Conservation (phyloP, 2,888 invertebrate species). For the Drosophila siamana region DNA sequence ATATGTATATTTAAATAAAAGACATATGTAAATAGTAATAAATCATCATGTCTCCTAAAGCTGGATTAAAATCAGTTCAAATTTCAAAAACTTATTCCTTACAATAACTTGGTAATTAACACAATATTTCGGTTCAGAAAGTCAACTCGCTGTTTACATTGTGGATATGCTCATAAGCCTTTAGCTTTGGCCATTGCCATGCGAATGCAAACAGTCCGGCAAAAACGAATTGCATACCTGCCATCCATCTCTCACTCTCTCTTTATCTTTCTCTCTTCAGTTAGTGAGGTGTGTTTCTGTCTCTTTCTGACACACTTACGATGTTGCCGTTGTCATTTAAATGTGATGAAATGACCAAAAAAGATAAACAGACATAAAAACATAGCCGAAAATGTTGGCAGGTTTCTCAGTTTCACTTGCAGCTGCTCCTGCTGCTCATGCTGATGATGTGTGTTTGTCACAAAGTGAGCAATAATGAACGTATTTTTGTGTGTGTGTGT, state of each 20-base stretch:
- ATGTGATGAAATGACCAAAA: conserved; percentile 75
- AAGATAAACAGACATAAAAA: conserved; percentile 69
- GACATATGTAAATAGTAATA: too few species aligned
- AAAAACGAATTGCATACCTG: conserved; percentile 26
- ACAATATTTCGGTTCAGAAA: conserved; percentile 37
- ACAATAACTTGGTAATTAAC: conserved; percentile 38
- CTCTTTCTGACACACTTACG: background rate
- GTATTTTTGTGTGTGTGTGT: too few species aligned
- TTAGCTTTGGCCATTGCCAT: conserved; percentile 19
- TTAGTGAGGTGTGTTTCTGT: too few species aligned
- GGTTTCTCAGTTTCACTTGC: conserved; percentile 50
- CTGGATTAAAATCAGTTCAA: background rate
- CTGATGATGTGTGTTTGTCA: conserved; percentile 32
- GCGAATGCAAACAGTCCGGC: conserved; percentile 23
- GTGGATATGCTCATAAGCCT: conserved; percentile 26
- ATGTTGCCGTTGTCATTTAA: conserved; percentile 57
- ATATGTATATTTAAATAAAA: too few species aligned
- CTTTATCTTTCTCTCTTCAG: background rate
- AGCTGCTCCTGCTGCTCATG: conserved; percentile 5
- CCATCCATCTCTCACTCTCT: background rate
- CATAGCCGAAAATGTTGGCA: conserved; percentile 53
- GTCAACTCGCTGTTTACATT: conserved; percentile 35
- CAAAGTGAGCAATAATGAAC: conserved; percentile 74
- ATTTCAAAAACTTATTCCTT: background rate
- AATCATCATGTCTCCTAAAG: too few species aligned